A percentile compares a stretch with the other conserved stretches of the same genome.
phyloP scores from a whole-genome alignment of 2,113 vertebrate species.

The Sminthopsis crassicaudata region DNA sequence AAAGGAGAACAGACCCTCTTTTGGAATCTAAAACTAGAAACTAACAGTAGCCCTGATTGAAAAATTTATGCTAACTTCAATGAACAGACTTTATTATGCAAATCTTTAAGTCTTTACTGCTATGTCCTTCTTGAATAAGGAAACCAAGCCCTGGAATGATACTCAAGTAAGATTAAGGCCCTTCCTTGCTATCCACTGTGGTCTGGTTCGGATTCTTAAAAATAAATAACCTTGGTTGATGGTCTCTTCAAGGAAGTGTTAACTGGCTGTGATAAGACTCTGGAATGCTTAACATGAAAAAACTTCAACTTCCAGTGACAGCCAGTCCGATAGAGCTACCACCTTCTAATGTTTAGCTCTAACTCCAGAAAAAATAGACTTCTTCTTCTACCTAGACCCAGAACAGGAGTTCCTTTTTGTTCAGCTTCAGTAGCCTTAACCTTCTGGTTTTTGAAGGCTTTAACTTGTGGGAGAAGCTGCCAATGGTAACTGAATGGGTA shows the following conservation, averaged over 20 bases:
- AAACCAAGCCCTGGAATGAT: background rate
- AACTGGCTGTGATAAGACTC: background rate
- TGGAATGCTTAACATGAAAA: background rate
- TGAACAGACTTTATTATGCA: no score
- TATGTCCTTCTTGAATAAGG: background rate
- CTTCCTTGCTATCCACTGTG: background rate
- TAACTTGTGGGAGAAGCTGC: background rate
- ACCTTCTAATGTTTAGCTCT: background rate
- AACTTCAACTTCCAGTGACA: background rate
- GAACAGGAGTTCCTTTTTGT: background rate
- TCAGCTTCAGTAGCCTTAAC: background rate
- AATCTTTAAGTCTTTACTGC: background rate
- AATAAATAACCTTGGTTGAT: background rate
- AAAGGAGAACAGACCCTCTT: background rate
- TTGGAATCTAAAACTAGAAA: background rate
- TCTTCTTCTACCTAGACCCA: background rate
- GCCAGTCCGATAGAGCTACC: background rate
- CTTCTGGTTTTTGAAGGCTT: background rate
- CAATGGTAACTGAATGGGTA: background rate
- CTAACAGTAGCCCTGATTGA: background rate
- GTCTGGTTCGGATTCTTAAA: background rate
- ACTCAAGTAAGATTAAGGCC: background rate
- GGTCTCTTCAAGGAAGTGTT: background rate
- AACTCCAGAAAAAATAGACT: background rate
- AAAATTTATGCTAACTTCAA: no score